A percentile compares a stretch with the other conserved stretches of the same genome.
These are phyloP conservation scores for Trissolcus japonicus DNA, from an alignment of 2,888 invertebrate genomes.

Conservation along the genomic window DNA sequence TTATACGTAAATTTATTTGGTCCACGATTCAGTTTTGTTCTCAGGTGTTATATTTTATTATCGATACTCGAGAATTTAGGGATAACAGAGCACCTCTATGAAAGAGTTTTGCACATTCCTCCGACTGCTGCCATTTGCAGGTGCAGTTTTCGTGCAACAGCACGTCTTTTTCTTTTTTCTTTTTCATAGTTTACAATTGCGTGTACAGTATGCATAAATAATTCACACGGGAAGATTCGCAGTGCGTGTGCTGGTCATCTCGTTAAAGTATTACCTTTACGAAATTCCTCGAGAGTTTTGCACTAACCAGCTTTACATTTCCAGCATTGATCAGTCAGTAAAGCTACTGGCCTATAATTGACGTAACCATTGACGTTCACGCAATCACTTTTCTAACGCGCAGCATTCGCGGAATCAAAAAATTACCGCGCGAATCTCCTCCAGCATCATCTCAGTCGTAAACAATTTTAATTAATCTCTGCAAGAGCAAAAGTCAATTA, in stretches of 20 bases:
- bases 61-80: too few species aligned
- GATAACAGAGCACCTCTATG: too few species aligned
- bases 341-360: constrained; percentile 46
- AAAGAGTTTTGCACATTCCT: too few species aligned
- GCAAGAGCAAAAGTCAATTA: too few species aligned
- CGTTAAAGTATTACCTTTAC: constrained; percentile 47
- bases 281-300: constrained; percentile 30
- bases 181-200: constrained; percentile 36
- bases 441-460: too few species aligned
- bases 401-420: not conserved
- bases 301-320: constrained; percentile 15
- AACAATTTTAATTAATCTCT: too few species aligned
- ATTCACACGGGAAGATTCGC: constrained; percentile 52
- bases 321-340: constrained; percentile 29
- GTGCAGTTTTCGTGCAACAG: too few species aligned
- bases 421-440: too few species aligned
- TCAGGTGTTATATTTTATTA: not conserved
- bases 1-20: constrained; percentile 14
- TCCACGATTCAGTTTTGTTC: constrained; percentile 12
- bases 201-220: constrained; percentile 40
- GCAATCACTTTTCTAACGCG: constrained; percentile 45
- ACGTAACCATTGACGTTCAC: constrained; percentile 46
- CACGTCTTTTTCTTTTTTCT: constrained; percentile 23
- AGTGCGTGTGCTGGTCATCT: constrained; percentile 46
- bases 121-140: too few species aligned